Evolutionary conservation across 2,797 vertebrate species (phyloP), one percentile per base, ranked within the genome.

Genomic region (Eulemur rubriventer): DNA sequence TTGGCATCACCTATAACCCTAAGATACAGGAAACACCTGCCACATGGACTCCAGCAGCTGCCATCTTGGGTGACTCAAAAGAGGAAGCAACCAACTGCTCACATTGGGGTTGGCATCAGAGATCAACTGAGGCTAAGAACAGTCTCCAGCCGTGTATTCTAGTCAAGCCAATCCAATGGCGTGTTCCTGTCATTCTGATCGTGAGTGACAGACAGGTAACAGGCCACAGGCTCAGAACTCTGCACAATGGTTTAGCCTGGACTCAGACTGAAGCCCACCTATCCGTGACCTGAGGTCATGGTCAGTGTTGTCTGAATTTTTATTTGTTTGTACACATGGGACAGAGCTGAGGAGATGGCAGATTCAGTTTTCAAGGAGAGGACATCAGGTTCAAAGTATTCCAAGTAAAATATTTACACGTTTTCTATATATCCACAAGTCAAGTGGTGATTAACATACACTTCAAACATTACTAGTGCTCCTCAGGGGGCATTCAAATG

Each of bases 351-450:
- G 26, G 22, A 80, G 18, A 79, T 4, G 28, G 57, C 7, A 87
- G 78, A 76, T 78, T 61, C 69, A 87, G 72, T 38, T 85, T 35
- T 0, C 59, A 7, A 79, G 91, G 41, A 67, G 14, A 94, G 35
- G 22, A 46, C 55, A 85, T 28, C 52, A 69, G 92, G 28, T 48
- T 67, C 61, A 50, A 88, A 55, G 12, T 85, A 35, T 75, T n/a
- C n/a, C 46, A 7, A 59, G 26, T 35, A 76, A 95, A 84, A 70
- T 35, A 85, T 65, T 76, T 55, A 82, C 63, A 59, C 73, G 30
- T 82, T 94, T 94, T 85, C 85, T 79, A 89, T 76, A 65, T 61
- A 65, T 43, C 82, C 33, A 41, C 50, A 91, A 91, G 70, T 43
- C 35, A 73, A 48, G 48, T 69, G 57, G 50, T 67, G 90, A 89